Percentiles rank a stretch among this genome's conserved stretches.
These are phyloP conservation scores for Mungos mungo DNA, from an alignment of 2,113 vertebrate genomes.

Conservation along the genomic window DNA sequence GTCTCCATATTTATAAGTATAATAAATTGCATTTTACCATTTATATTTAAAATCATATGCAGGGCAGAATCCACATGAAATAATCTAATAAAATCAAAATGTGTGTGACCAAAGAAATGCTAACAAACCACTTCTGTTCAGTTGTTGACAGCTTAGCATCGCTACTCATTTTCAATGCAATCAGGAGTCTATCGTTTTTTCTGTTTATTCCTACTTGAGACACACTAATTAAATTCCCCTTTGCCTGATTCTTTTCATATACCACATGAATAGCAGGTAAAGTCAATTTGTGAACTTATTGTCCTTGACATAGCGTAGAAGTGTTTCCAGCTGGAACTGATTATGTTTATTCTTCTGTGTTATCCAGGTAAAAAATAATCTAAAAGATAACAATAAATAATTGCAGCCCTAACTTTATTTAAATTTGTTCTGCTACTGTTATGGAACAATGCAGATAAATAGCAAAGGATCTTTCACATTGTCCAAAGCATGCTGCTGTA, in stretches of 20 bases:
- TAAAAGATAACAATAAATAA: conserved; percentile 82
- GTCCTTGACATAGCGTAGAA: conserved; percentile 79
- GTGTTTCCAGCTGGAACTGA: conserved; percentile 80
- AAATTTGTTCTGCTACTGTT: conserved; percentile 64
- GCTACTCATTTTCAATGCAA: conserved; percentile 57
- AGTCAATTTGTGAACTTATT: conserved; percentile 80
- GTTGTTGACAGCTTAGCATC: conserved; percentile 26
- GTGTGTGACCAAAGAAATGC: conserved; percentile 47
- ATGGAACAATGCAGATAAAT: conserved; percentile 69
- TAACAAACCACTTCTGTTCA: conserved; percentile 6
- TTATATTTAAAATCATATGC: background rate
- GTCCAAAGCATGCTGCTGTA: conserved; percentile 37
- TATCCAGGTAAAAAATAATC: conserved; percentile 80
- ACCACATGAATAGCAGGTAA: conserved; percentile 72
- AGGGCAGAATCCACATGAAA: background rate
- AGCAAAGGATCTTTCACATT: conserved; percentile 49
- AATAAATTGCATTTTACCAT: conserved; percentile 10
- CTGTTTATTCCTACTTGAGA: conserved; percentile 63
- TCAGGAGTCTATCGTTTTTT: conserved; percentile 38
- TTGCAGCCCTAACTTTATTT: conserved; percentile 70
- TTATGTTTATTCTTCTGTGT: conserved; percentile 80
- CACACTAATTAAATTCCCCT: conserved; percentile 75
- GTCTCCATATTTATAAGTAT: background rate
- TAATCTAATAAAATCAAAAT: conserved; percentile 24
- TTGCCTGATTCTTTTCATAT: conserved; percentile 67